phyloP scores from a whole-genome alignment of 2,888 invertebrate genomes.

The Coelogynopora nodosa region DNA sequence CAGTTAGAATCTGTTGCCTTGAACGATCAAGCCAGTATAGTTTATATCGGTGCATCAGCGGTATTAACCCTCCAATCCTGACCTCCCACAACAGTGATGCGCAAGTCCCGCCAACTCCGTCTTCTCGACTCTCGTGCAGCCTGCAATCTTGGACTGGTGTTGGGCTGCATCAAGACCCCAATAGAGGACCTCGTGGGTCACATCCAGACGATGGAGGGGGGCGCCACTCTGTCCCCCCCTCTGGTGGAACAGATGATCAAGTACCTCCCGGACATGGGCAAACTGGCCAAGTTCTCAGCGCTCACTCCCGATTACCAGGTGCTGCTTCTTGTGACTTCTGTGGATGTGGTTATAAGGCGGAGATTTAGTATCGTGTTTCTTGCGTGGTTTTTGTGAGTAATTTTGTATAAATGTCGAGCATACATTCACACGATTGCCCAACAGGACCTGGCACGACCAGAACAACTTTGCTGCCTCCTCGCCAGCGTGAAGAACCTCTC shows the following conservation, averaged over 20 bases:
- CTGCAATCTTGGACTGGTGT: conserved; percentile 74
- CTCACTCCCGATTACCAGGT: conserved; percentile 67
- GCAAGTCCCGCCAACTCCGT: conserved; percentile 68
- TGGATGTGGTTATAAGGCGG: too few relatives aligned
- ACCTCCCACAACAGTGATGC: too few relatives aligned
- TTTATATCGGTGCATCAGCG: too few relatives aligned
- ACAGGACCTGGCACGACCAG: conserved; percentile 75
- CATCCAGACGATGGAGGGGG: conserved; percentile 82
- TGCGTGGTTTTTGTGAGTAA: too few relatives aligned
- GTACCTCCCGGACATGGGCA: conserved; percentile 77
- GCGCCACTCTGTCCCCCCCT: conserved; percentile 75
- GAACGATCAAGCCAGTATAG: too few relatives aligned
- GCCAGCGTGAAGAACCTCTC: conserved; percentile 80
- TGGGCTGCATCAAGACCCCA: conserved; percentile 64
- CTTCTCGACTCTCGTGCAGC: conserved; percentile 87
- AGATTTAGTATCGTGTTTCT: too few relatives aligned
- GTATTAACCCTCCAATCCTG: too few relatives aligned
- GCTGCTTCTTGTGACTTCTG: neutral
- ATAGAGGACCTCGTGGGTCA: conserved; percentile 68
- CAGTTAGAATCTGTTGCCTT: too few relatives aligned
- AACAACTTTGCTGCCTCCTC: conserved; percentile 73
- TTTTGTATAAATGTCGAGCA: too few relatives aligned
- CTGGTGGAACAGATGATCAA: conserved; percentile 83
- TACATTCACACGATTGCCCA: too few relatives aligned
- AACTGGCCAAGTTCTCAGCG: conserved; percentile 77